phyloP scores from a whole-genome alignment of 2,113 vertebrate genomes.

The Lophotis ruficrista region DNA sequence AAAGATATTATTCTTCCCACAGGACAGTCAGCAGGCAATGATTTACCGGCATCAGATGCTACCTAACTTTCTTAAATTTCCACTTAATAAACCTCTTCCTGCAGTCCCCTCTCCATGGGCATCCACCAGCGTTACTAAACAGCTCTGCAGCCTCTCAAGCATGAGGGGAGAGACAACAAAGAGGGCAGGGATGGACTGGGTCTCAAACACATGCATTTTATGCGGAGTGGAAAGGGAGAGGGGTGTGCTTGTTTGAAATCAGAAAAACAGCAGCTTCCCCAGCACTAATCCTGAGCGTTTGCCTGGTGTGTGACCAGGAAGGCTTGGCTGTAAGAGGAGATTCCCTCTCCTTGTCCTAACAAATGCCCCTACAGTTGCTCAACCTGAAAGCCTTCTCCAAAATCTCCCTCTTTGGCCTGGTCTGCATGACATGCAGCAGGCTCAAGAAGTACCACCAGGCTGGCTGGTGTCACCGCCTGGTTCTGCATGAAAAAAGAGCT shows the following conservation, averaged over 20 bases:
- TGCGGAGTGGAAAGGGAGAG: background rate
- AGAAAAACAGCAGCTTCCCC: background rate
- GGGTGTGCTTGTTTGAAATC: background rate
- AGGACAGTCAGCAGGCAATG: background rate
- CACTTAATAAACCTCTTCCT: background rate
- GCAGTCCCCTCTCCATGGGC: background rate
- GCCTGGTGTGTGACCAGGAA: background rate
- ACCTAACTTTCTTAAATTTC: background rate
- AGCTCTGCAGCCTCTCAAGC: background rate
- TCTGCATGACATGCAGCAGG: background rate
- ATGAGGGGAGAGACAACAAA: background rate
- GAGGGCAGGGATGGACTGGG: background rate
- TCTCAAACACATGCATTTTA: background rate
- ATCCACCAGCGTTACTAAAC: background rate
- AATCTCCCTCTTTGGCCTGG: background rate
- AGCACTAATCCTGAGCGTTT: background rate
- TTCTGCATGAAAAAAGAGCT: background rate
- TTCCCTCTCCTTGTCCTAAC: background rate
- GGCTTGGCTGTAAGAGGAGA: background rate
- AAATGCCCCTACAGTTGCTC: background rate
- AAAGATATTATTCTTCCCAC: background rate
- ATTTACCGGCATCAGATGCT: background rate
- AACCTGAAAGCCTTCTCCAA: background rate
- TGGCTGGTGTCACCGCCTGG: rapidly evolving
- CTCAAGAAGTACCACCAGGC: background rate